Evolutionary conservation across 2,113 vertebrate genomes (phyloP).

Genomic region (Colistium nudipinnis): DNA sequence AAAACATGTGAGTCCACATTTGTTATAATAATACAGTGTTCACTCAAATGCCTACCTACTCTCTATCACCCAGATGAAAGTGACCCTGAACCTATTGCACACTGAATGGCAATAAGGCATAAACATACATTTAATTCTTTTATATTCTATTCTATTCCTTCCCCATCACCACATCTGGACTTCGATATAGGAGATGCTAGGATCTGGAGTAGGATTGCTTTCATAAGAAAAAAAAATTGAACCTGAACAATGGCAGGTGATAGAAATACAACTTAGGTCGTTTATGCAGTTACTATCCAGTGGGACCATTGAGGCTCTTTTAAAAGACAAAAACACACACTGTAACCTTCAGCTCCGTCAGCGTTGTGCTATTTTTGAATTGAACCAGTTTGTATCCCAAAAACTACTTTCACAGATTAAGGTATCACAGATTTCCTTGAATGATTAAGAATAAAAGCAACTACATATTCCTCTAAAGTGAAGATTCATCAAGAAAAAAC

Average conservation of each 20-base stretch:
- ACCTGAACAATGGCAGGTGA: no score
- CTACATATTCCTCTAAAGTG: neutral
- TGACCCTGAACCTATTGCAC: neutral
- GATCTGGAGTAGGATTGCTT: no score
- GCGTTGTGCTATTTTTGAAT: neutral
- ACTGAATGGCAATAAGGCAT: neutral
- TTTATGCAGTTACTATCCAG: no score
- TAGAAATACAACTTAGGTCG: no score
- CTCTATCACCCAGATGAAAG: no score
- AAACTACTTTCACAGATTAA: no score
- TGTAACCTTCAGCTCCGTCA: no score
- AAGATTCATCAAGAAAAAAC: neutral
- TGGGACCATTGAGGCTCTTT: no score
- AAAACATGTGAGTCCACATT: neutral
- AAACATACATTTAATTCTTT: neutral
- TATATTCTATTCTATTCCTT: neutral
- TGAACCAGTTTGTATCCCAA: neutral
- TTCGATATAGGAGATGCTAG: no score
- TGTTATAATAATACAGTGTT: neutral
- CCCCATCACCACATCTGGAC: neutral
- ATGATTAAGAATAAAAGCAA: constrained; percentile 8
- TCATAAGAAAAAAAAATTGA: no score
- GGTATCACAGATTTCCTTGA: neutral
- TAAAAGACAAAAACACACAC: no score
- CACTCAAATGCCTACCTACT: no score